Conservation (phyloP, 2,888 invertebrate species). For the Apamea crenata region DNA sequence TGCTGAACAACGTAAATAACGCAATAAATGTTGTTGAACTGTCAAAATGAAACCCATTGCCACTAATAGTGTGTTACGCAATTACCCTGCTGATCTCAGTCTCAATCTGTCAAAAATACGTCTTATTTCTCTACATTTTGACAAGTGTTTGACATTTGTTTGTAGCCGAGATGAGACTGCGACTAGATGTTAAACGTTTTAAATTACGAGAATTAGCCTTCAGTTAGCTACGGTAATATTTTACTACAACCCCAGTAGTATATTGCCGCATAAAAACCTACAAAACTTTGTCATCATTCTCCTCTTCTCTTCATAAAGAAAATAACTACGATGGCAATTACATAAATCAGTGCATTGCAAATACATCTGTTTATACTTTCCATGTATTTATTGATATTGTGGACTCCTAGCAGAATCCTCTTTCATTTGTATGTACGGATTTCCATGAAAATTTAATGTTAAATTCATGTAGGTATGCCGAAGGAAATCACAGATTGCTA, state of each 20-base stretch:
- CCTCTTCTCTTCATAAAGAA: not conserved
- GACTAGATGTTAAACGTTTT: too few species aligned
- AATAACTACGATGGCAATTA: slow-evolving; percentile 8
- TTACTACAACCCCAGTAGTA: not conserved
- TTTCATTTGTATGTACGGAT: slow-evolving; percentile 6
- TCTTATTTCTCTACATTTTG: too few species aligned
- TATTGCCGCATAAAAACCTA: not conserved
- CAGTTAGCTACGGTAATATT: not conserved
- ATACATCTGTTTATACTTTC: slow-evolving; percentile 1
- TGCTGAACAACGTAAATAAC: too few species aligned
- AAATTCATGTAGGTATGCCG: slow-evolving; percentile 35
- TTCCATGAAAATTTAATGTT: slow-evolving; percentile 34
- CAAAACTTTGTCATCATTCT: not conserved
- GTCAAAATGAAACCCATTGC: too few species aligned
- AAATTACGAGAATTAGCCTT: too few species aligned
- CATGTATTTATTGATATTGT: slow-evolving; percentile 33
- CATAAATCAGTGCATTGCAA: slow-evolving; percentile 20
- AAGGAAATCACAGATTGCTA: slow-evolving; percentile 44
- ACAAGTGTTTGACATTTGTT: too few species aligned
- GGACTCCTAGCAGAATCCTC: not conserved
- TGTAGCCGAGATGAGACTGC: too few species aligned
- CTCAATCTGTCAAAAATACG: too few species aligned
- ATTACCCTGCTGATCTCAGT: too few species aligned
- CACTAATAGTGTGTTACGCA: too few species aligned
- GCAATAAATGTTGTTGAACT: too few species aligned